Evolutionary conservation across 2,113 vertebrate species (phyloP), one percentile per base, ranked within the genome.

Genomic region (Sander lucioperca): DNA sequence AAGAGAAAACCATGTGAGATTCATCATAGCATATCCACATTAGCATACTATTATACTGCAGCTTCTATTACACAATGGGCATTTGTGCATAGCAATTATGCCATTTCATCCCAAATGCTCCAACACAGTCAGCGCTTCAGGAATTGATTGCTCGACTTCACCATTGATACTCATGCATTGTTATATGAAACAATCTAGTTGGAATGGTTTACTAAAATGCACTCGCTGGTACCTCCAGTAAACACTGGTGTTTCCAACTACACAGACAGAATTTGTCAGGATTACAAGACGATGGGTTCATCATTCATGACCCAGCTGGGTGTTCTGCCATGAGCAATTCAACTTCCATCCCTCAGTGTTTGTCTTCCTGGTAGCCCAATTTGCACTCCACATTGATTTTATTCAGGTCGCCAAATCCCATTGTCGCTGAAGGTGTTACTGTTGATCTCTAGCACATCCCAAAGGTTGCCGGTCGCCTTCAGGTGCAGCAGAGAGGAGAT

Each of bases 11-110:
- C 67, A 68, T 66, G 72, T 75, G 45, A 79, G 64, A 78, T 68
- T 65, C 69, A 84, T 74, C 27, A 43, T 39, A 63, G 48, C 67
- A 73, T 51, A 77, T 81, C 74, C 14, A 69, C 66, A 88, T 75
- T 61, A 88, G 64, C 74, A 82, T 66, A 59, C n/a, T 70, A 43
- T 68, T 70, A 72, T 62, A 83, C 18, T 33, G n/a, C 25, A 25
- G 71, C 47, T 54, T 69, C 56, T 68, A 56, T 77, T 61, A 33
- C 61, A 62, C 66, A 77, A 36, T 2, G 36, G 61, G 66, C 25
- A 62, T 51, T 66, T 51, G 47, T 64, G 61, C 43, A 56, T 27
- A 51, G 58, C 33, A 53, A 53, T 69, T 71, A 53, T 66, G 27
- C 33, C 45, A 53, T 67, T 74, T 63, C 54, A 64, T 53, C 61